phyloP scores from a whole-genome alignment of 2,888 invertebrate species.

The Tricholauxania praeusta region DNA sequence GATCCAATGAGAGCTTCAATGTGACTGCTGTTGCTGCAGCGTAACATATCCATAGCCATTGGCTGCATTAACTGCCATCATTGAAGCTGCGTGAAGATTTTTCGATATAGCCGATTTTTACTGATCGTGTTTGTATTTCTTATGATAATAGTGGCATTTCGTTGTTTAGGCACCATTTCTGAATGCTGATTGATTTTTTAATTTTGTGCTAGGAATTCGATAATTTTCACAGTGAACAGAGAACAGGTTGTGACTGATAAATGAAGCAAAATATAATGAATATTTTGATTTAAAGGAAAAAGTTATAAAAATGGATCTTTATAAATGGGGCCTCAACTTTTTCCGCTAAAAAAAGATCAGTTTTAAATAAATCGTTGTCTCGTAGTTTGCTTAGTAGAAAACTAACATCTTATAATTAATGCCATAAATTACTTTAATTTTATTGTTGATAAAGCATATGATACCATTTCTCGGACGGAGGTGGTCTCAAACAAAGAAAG shows the following conservation, averaged over 20 bases:
- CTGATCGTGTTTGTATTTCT: constrained; percentile 5
- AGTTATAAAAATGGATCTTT: too few species aligned
- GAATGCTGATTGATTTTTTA: constrained; percentile 29
- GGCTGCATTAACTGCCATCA: constrained; percentile 21
- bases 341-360: too few species aligned
- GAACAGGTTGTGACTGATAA: neutral
- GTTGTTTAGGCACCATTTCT: neutral
- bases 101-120: constrained; percentile 10
- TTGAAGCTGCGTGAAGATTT: constrained; percentile 21
- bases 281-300: too few species aligned
- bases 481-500: too few species aligned
- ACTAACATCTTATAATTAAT: too few species aligned
- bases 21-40: constrained; percentile 38
- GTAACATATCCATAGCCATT: constrained; percentile 15
- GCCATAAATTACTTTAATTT: too few species aligned
- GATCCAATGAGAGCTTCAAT: constrained; percentile 57
- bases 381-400: too few species aligned
- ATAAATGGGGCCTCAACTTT: too few species aligned
- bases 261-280: too few species aligned
- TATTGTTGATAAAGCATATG: too few species aligned
- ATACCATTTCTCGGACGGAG: too few species aligned
- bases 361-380: too few species aligned
- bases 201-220: constrained; percentile 5
- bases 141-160: neutral
- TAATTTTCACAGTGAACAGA: neutral